Conservation (phyloP, 2,797 vertebrate genomes). For the Phylloscopus collybita region DNA sequence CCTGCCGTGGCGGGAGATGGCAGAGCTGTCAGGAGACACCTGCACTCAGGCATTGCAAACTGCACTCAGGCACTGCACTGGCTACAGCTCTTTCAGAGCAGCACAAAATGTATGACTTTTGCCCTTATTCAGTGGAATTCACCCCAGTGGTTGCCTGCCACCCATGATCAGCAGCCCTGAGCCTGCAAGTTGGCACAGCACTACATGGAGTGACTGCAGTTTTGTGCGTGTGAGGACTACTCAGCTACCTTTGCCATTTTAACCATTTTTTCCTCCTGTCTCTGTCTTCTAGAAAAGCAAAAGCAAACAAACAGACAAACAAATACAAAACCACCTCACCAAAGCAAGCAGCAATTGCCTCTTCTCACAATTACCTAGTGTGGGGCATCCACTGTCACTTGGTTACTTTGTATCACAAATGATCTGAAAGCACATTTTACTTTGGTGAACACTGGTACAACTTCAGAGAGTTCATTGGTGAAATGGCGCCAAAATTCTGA, state of each 20-base stretch:
- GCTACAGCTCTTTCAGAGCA: not conserved
- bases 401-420: not conserved
- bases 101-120: not conserved
- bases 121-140: not conserved
- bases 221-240: not conserved
- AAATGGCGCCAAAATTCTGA: not conserved
- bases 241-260: not conserved
- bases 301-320: not conserved
- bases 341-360: not conserved
- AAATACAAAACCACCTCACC: not conserved
- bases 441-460: not conserved
- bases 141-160: not conserved
- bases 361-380: not conserved
- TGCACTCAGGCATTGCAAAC: not conserved
- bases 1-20: fast-evolving
- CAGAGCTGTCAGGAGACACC: not conserved
- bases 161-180: not conserved
- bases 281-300: not conserved
- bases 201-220: not conserved
- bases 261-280: not conserved
- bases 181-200: not conserved
- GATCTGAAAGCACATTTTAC: not conserved
- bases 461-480: not conserved
- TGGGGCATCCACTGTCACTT: not conserved
- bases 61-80: not conserved